Conservation (phyloP, 2,113 vertebrate species). For the Equus quagga region DNA sequence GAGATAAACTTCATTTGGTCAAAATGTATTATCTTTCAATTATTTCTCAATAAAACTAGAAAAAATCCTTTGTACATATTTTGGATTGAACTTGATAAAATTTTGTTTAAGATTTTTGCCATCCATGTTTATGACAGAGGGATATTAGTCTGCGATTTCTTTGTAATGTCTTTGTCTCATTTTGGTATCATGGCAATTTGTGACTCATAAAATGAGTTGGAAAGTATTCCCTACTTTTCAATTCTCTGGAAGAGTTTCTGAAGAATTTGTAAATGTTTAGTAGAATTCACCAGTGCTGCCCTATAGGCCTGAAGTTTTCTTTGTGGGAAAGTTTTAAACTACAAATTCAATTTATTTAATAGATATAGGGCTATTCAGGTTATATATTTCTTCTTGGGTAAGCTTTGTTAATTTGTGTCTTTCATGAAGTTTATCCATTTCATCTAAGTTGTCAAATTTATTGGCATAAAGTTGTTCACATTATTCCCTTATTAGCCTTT, state of each 20-base stretch:
- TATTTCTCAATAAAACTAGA: too few relatives aligned
- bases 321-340: neutral
- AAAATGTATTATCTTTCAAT: neutral
- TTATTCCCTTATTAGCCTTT: neutral
- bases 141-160: neutral
- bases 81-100: neutral
- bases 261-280: neutral
- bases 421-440: neutral
- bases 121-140: neutral
- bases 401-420: neutral
- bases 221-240: neutral
- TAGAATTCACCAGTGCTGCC: neutral
- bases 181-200: neutral
- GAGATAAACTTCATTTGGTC: neutral
- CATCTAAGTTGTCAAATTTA: neutral
- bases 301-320: neutral
- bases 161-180: neutral
- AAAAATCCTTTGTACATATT: neutral
- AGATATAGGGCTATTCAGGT: neutral
- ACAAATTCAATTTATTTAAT: neutral
- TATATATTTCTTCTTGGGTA: neutral
- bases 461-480: neutral
- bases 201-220: neutral
- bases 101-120: neutral
- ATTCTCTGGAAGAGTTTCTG: neutral